Evolutionary conservation across 2,888 invertebrate genomes (phyloP).

Genomic region (Lepidochrysops patricia): DNA sequence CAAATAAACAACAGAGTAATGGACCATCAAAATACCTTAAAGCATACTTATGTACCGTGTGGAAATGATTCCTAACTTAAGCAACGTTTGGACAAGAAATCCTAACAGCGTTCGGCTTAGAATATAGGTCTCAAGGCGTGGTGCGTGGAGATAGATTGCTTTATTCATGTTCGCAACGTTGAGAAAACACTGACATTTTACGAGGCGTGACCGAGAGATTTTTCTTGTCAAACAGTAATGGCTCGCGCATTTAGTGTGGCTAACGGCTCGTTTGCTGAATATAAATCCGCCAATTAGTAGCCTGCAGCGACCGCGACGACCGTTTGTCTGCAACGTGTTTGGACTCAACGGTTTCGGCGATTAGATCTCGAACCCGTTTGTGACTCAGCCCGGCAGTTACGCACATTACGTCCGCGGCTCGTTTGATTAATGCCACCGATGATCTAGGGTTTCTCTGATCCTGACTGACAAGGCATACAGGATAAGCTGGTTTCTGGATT

Average conservation of each 20-base stretch:
- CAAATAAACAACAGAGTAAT: background rate
- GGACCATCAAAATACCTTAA: background rate
- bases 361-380: slow-evolving; percentile 36
- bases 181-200: slow-evolving; percentile 7
- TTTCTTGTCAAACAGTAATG: slow-evolving; percentile 9
- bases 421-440: background rate
- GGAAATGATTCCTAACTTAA: background rate
- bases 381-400: slow-evolving; percentile 48
- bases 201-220: slow-evolving; percentile 5
- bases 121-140: background rate
- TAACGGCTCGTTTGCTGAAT: slow-evolving; percentile 22
- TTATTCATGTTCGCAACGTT: background rate
- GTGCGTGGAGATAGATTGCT: background rate
- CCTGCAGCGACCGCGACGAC: slow-evolving; percentile 25
- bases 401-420: background rate
- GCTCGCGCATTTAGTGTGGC: slow-evolving; percentile 11
- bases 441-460: background rate
- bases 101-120: too few relatives aligned
- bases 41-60: background rate
- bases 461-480: background rate
- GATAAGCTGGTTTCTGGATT: background rate
- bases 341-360: slow-evolving; percentile 34
- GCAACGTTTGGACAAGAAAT: too few relatives aligned
- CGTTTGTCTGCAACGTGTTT: slow-evolving; percentile 30
- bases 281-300: slow-evolving; percentile 29